Conservation (phyloP, 1,140 invertebrate genomes). For the Dysdera silvatica region DNA sequence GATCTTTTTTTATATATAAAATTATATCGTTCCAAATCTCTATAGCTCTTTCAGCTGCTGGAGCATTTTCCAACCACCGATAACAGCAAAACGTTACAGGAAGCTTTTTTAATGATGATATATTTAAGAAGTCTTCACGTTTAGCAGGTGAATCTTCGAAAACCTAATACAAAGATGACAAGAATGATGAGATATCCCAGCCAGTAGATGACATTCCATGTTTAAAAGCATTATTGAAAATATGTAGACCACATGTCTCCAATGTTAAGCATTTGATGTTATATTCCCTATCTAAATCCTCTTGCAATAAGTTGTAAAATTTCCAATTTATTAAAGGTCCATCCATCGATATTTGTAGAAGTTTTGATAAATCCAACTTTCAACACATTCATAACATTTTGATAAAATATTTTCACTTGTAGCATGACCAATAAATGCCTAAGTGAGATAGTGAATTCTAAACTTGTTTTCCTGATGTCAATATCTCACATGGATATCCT, state of each 20-base stretch:
- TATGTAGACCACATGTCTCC: slow-evolving; percentile 11
- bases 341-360: slow-evolving; percentile 33
- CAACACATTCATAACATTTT: background rate
- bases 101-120: background rate
- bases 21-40: background rate
- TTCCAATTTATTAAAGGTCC: slow-evolving; percentile 34
- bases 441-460: background rate
- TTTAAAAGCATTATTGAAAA: slow-evolving; percentile 3
- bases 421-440: background rate
- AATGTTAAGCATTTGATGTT: slow-evolving; percentile 26
- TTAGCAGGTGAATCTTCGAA: background rate
- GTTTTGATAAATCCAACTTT: background rate
- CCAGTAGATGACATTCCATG: background rate
- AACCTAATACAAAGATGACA: background rate
- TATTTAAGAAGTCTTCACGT: background rate
- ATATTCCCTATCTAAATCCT: slow-evolving; percentile 15
- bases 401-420: background rate
- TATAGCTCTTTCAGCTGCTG: background rate
- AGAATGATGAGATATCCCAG: background rate
- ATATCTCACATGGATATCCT: too few species aligned
- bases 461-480: too few species aligned
- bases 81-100: background rate
- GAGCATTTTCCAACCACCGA: background rate
- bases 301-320: slow-evolving; percentile 30
- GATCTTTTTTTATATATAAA: background rate